These are phyloP conservation scores for Meloidogyne chitwoodi DNA, from an alignment of 1,140 invertebrate genomes.

Conservation along the genomic window DNA sequence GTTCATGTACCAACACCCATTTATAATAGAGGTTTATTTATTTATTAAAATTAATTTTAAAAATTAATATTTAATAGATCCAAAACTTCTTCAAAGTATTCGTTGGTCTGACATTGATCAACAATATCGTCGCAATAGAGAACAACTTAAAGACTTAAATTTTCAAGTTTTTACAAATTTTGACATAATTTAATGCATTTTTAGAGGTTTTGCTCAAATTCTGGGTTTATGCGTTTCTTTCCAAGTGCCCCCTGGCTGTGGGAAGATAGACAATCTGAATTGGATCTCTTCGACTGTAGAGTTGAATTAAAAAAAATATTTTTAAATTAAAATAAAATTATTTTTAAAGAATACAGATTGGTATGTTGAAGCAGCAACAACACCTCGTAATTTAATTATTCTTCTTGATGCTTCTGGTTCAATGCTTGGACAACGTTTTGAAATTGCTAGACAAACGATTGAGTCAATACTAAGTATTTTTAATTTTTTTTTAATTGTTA, in stretches of 20 bases:
- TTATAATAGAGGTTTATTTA: constrained; percentile 51
- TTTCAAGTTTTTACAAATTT: constrained; percentile 39
- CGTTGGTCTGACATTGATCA: constrained; percentile 59
- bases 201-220: constrained; percentile 54
- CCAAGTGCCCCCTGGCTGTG: constrained; percentile 57
- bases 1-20: constrained; percentile 58
- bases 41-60: background rate
- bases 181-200: background rate
- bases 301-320: background rate
- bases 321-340: background rate
- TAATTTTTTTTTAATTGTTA: background rate
- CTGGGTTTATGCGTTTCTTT: constrained; percentile 58
- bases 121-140: constrained; percentile 55
- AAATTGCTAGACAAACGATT: constrained; percentile 84
- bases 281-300: constrained; percentile 59
- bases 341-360: constrained; percentile 38
- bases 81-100: constrained; percentile 50
- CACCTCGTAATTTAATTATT: constrained; percentile 72
- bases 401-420: constrained; percentile 91
- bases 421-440: constrained; percentile 85
- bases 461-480: constrained; percentile 68
- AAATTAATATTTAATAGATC: constrained; percentile 34
- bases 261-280: constrained; percentile 35
- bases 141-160: constrained; percentile 53
- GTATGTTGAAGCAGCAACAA: constrained; percentile 22